Conservation (phyloP, 2,113 vertebrate genomes). For the Macroglossus sobrinus region DNA sequence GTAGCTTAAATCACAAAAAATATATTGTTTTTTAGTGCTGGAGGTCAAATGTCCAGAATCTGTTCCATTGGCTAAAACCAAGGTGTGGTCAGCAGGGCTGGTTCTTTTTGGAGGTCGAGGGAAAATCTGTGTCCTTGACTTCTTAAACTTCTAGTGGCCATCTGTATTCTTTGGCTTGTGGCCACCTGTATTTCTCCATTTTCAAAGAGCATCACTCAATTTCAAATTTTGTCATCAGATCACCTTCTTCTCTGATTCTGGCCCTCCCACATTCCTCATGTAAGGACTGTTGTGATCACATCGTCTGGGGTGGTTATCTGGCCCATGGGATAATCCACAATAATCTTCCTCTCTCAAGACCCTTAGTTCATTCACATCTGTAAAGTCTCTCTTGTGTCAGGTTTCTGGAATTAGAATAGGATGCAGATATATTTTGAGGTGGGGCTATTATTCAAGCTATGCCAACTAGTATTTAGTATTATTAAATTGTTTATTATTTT, state of each 20-base stretch:
- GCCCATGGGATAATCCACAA: not conserved
- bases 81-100: not conserved
- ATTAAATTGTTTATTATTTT: not conserved
- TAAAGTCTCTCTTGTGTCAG: not conserved
- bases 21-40: not conserved
- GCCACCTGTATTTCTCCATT: not conserved
- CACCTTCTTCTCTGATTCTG: not conserved
- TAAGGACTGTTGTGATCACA: not conserved
- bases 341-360: not conserved
- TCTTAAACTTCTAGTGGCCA: not conserved
- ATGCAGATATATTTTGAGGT: not conserved
- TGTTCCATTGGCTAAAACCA: not conserved
- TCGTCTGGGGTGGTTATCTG: not conserved
- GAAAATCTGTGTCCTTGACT: not conserved
- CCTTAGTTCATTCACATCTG: not conserved
- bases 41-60: not conserved
- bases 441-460: not conserved
- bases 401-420: not conserved
- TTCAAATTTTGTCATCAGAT: not conserved
- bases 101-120: not conserved
- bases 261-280: not conserved
- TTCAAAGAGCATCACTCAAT: not conserved
- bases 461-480: not conserved
- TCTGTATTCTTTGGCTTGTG: not conserved
- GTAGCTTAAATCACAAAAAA: not conserved